Evolutionary conservation across 2,888 invertebrate genomes (phyloP), one percentile per base, ranked within the genome.

Genomic region (Oxytorus armatus): DNA sequence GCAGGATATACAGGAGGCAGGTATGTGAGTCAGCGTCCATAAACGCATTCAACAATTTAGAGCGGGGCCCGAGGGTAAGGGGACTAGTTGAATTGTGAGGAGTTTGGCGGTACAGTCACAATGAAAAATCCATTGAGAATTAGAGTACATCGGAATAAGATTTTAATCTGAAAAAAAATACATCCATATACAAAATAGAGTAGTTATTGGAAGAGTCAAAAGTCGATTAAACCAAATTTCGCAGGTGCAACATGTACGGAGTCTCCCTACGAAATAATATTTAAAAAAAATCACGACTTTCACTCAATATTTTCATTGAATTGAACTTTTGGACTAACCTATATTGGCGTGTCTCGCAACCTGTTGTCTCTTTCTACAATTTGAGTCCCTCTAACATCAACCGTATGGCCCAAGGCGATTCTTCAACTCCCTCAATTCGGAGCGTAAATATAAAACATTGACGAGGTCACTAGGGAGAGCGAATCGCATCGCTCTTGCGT

Each of bases 391-490:
- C 1, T 44, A 44, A 14, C 44, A 14, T 44, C 7, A n/a, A 44
- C 44, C 14, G 14, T 14, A 44, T 14, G 14, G 14, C 44, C 44
- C 44, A 3, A 14, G 8, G 44, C 44, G 44, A 14, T 44, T 44
- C 44, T 44, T 16, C 44, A 14, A 44, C 53, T 53, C 14, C 29
- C 53, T 18, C 29, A 51, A 51, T 51, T 36, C 23, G 23, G 25
- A 53, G 61, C 33, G 61, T 53, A 53, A 49, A 61, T 36, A 33
- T 23, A 23, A n/a, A 18, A 51, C 23, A 21, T 10, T 42, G 72
- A 63, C 72, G 72, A 73, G 72, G 72, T 73, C 72, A 73, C 49
- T 59, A 29, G 72, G 39, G 44, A 51, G 49, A 51, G 49, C 14
- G 23, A 51, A 51, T 51, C 49, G 3, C 23, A 8, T 23, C 14